Conservation (phyloP, 2,888 invertebrate species). For the Apodemia duryi region DNA sequence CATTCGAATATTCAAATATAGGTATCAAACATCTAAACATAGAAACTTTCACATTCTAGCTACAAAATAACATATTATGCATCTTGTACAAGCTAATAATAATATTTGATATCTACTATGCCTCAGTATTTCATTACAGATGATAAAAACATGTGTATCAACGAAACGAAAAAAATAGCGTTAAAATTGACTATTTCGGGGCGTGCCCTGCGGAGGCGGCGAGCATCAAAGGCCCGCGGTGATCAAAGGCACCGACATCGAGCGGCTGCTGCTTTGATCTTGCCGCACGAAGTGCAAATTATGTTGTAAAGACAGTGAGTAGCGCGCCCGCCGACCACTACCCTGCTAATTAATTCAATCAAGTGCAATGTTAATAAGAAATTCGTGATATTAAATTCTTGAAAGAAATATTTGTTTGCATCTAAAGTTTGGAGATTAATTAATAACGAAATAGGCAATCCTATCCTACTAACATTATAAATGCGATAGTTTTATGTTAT, state of each 20-base stretch:
- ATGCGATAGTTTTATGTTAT: background rate
- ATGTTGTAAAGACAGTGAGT: constrained; percentile 78
- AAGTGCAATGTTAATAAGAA: constrained; percentile 35
- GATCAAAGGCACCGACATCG: constrained; percentile 77
- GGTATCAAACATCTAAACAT: no score
- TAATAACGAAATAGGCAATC: background rate
- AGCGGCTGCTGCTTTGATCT: constrained; percentile 72
- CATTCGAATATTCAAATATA: no score
- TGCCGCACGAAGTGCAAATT: constrained; percentile 79
- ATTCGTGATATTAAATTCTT: background rate
- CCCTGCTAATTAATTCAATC: constrained; percentile 73
- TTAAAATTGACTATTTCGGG: constrained; percentile 74
- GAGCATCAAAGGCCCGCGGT: constrained; percentile 68
- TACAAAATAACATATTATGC: background rate
- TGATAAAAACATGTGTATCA: constrained; percentile 24
- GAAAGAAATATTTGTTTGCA: background rate
- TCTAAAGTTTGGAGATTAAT: background rate
- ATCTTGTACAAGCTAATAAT: background rate
- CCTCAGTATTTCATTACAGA: constrained; percentile 14
- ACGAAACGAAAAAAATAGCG: constrained; percentile 52
- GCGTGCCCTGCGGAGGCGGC: constrained; percentile 71
- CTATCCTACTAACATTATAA: background rate
- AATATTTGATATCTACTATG: constrained; percentile 7
- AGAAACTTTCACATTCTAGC: no score
- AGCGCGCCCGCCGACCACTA: constrained; percentile 62